Evolutionary conservation across 2,888 invertebrate genomes (phyloP).

Genomic region (Argyresthia goedartella): DNA sequence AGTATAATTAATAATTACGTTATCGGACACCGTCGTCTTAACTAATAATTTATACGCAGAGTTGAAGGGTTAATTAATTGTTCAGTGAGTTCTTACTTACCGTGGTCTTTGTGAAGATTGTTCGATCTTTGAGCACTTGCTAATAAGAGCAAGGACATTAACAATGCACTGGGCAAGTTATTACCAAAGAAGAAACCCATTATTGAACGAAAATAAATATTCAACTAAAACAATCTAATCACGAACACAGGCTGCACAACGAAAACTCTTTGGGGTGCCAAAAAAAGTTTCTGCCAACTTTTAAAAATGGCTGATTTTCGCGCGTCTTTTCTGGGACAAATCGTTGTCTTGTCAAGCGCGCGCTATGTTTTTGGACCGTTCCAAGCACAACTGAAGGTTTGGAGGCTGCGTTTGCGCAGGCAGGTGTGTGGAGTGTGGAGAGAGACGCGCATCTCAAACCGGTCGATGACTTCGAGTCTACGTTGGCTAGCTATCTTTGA

Average conservation of each 20-base stretch:
- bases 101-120: slow-evolving; percentile 45
- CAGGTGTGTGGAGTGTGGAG: slow-evolving; percentile 24
- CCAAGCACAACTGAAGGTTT: slow-evolving; percentile 26
- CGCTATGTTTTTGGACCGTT: slow-evolving; percentile 32
- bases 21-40: no score
- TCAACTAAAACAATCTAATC: no score
- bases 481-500: not conserved
- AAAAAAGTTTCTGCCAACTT: no score
- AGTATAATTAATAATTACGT: no score
- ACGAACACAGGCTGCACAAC: not conserved
- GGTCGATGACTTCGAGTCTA: slow-evolving; percentile 27
- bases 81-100: slow-evolving; percentile 28
- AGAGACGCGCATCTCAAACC: slow-evolving; percentile 25
- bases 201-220: no score
- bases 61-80: not conserved
- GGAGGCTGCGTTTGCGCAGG: slow-evolving; percentile 19
- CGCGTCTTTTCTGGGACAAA: slow-evolving; percentile 26
- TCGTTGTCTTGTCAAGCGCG: not conserved
- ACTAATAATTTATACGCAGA: not conserved
- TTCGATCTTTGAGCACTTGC: slow-evolving; percentile 55
- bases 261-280: not conserved
- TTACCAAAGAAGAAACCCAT: slow-evolving; percentile 45
- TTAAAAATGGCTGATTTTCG: slow-evolving; percentile 11
- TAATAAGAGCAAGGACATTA: slow-evolving; percentile 51
- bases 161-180: slow-evolving; percentile 46